Base-by-base conservation (phyloP, 2,797 vertebrate genomes). In the Lycodopsis pacificus region DNA sequence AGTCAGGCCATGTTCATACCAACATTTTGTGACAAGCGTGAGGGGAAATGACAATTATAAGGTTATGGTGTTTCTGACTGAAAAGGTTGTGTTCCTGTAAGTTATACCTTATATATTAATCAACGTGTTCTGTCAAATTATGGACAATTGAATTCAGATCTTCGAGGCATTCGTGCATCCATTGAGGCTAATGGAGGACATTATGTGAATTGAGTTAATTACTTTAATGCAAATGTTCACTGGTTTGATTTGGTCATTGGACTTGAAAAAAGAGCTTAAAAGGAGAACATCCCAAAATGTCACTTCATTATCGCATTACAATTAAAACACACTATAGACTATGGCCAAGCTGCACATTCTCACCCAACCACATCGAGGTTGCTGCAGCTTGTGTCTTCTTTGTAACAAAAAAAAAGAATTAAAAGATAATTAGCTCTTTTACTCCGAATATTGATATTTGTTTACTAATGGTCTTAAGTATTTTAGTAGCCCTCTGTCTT, bases 171-270 rank as follows among this genome's bases (percentile, higher is more conserved):
- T 82, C 70, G 86, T 73, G 80, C 86, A 88, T 86, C 70, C 79
- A 61, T 77, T 85, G 59, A 77, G 46, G 80, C 80, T 86, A 91
- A 92, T 89, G 77, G 73, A 89, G 78, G 73, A 88, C 77, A 85
- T 84, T 79, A 86, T 86, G 85, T 84, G 73, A 68, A 65, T 86
- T 79, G 65, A 85, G 69, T 79, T 89, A 86, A 90, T 91, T 85
- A 76, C 82, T 83, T 78, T 66, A 85, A 89, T 78, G 75, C 61
- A 80, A 69, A 81, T 84, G 64, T 67, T 80, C 46, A 72, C 38
- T 70, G 53, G 48, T 69, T 65, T 19, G 73, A 71, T 53, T 34
- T 71, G 42, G 85, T 85, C 48, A 85, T 79, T 44, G 34, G 17
- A 65, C 10, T 68, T 62, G 22, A 32, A 54, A 81, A 71, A 79